Conservation (phyloP, 2,797 vertebrate species). For the Crypturellus tataupa region DNA sequence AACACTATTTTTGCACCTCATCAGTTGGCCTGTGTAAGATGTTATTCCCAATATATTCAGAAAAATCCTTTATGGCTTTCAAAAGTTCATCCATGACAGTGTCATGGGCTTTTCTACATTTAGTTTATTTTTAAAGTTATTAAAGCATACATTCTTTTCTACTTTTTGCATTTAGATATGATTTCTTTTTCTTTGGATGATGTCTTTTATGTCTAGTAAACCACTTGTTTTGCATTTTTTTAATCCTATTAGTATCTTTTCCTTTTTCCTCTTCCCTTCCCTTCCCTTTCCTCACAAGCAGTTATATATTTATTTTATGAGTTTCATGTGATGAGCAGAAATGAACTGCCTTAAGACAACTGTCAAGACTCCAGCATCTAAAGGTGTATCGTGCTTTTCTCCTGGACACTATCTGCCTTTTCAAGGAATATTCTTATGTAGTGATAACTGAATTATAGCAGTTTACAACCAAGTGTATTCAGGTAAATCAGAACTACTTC, state of each 20-base stretch:
- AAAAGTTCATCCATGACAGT: background rate
- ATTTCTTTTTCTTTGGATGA: background rate
- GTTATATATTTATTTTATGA: background rate
- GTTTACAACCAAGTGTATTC: constrained; percentile 34
- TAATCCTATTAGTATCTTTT: background rate
- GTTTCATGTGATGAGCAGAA: background rate
- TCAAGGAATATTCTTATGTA: constrained; percentile 7
- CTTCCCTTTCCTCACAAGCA: background rate
- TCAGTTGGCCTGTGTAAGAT: background rate
- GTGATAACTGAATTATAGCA: background rate
- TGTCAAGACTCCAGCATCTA: background rate
- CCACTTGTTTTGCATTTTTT: background rate
- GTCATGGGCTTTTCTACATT: background rate
- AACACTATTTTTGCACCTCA: background rate
- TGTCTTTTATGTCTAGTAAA: background rate
- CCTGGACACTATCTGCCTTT: constrained; percentile 20
- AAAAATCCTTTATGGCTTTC: constrained; percentile 9
- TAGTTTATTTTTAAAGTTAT: background rate
- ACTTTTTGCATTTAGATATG: background rate
- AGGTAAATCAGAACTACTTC: constrained; percentile 31
- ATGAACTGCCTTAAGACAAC: background rate
- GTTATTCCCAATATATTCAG: background rate
- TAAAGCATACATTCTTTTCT: background rate
- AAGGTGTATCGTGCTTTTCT: background rate
- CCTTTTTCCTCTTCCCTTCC: background rate